These are phyloP conservation scores for Saccopteryx leptura DNA, from an alignment of 2,113 vertebrate genomes.

Conservation along the genomic window DNA sequence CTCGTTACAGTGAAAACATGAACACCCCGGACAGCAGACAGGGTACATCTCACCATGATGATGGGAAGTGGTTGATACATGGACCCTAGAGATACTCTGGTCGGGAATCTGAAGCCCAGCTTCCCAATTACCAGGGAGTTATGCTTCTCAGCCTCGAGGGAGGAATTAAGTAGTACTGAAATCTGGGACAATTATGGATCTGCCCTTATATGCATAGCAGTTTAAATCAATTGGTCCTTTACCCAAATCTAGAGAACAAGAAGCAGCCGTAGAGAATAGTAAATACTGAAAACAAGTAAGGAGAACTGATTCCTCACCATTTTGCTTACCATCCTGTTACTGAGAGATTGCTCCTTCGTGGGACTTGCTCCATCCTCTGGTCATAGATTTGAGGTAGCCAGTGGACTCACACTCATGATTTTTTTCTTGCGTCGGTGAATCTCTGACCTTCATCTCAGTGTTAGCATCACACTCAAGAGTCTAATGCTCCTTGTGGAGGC, in stretches of 20 bases:
- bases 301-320: constrained; percentile 69
- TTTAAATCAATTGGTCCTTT: constrained; percentile 76
- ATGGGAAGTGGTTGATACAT: constrained; percentile 68
- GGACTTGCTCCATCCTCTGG: neutral
- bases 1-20: neutral
- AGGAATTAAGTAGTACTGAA: neutral
- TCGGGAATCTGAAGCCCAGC: neutral
- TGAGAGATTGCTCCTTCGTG: constrained; percentile 67
- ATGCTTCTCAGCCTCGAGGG: neutral
- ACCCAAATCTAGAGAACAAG: constrained; percentile 66
- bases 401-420: constrained; percentile 55
- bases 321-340: constrained; percentile 71
- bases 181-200: neutral
- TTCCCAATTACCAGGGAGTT: neutral
- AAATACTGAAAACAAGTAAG: constrained; percentile 79
- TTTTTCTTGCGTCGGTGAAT: constrained; percentile 46
- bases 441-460: neutral
- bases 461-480: neutral
- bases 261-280: constrained; percentile 69
- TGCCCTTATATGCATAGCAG: neutral
- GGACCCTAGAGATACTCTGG: constrained; percentile 31
- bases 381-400: constrained; percentile 74
- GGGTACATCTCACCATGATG: constrained; percentile 40
- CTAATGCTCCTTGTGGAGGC: neutral
- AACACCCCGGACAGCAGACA: neutral